Conservation (phyloP, 2,797 vertebrate species). For the Parambassis ranga region DNA sequence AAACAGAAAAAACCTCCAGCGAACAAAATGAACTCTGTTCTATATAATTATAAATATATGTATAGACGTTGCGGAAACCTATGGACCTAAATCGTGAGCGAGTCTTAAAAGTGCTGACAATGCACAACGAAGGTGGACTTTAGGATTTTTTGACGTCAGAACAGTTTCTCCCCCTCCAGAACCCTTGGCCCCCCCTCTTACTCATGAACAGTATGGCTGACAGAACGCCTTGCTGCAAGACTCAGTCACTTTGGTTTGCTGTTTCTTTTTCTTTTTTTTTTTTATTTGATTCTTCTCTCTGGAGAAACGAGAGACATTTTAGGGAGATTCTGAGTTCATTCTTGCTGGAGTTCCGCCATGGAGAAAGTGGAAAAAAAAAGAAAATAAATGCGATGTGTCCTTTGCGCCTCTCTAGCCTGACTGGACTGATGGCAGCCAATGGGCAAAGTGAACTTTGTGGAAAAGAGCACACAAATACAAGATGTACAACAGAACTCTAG, state of each 20-base stretch:
- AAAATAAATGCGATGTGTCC: conserved; percentile 61
- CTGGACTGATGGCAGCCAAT: conserved; percentile 68
- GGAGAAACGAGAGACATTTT: conserved; percentile 68
- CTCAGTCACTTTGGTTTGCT: conserved; percentile 53
- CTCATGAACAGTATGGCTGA: conserved; percentile 58
- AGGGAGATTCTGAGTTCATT: conserved; percentile 50
- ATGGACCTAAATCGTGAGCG: conserved; percentile 64
- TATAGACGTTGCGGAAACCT: conserved; percentile 79
- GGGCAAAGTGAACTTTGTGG: conserved; percentile 62
- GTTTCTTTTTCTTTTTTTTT: conserved; percentile 23
- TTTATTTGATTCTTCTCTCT: conserved; percentile 50
- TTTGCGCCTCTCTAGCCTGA: conserved; percentile 55
- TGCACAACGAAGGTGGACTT: conserved; percentile 52
- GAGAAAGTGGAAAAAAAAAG: conserved; percentile 55
- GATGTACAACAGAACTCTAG: conserved; percentile 80
- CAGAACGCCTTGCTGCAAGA: conserved; percentile 44
- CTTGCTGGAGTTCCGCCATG: conserved; percentile 64
- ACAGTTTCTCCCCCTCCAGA: conserved; percentile 34
- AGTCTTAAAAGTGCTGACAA: conserved; percentile 39
- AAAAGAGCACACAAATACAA: conserved; percentile 65
- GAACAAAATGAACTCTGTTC: conserved; percentile 73
- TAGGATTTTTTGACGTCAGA: conserved; percentile 60
- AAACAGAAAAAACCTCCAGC: conserved; percentile 73
- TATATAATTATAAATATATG: conserved; percentile 80
- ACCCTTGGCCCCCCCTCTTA: neutral